Percentiles rank a stretch among this genome's conserved stretches.
phyloP scores from a whole-genome alignment of 2,888 invertebrate genomes.

The Chironomus tentans region DNA sequence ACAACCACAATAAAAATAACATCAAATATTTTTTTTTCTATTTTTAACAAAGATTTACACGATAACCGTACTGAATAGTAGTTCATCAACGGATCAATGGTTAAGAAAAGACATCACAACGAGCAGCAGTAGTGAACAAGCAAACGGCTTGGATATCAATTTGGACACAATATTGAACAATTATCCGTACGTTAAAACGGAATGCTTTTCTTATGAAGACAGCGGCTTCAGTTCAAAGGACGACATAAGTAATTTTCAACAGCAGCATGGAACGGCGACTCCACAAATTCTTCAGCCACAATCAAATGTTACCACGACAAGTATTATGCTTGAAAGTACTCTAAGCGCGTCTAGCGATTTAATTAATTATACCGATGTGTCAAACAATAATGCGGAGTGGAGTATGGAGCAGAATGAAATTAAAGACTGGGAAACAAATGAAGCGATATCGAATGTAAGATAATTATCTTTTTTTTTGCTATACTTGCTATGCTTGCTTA shows the following conservation, averaged over 20 bases:
- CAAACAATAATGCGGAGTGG: conserved; percentile 72
- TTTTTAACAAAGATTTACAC: conserved; percentile 59
- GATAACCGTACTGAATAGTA: conserved; percentile 68
- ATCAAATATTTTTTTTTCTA: not conserved
- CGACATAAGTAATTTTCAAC: conserved; percentile 39
- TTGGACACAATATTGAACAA: conserved; percentile 67
- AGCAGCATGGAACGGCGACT: conserved; percentile 29
- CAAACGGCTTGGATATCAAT: conserved; percentile 47
- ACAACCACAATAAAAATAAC: too few relatives aligned
- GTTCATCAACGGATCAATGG: conserved; percentile 54
- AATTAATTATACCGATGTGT: conserved; percentile 38
- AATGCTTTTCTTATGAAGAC: conserved; percentile 67
- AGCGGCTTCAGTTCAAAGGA: conserved; percentile 57
- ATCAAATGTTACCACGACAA: conserved; percentile 32
- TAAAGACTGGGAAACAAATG: conserved; percentile 38
- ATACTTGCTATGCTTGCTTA: not conserved
- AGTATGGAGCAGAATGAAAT: conserved; percentile 65
- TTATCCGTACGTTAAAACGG: conserved; percentile 62
- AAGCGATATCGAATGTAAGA: conserved; percentile 18
- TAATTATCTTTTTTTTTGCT: not conserved
- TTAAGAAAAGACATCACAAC: conserved; percentile 51
- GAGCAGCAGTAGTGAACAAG: conserved; percentile 34
- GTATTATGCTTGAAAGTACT: conserved; percentile 17
- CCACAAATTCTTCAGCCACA: conserved; percentile 32
- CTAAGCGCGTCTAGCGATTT: conserved; percentile 21